phyloP scores from a whole-genome alignment of 1,140 invertebrate species.

The Coptotermes formosanus region DNA sequence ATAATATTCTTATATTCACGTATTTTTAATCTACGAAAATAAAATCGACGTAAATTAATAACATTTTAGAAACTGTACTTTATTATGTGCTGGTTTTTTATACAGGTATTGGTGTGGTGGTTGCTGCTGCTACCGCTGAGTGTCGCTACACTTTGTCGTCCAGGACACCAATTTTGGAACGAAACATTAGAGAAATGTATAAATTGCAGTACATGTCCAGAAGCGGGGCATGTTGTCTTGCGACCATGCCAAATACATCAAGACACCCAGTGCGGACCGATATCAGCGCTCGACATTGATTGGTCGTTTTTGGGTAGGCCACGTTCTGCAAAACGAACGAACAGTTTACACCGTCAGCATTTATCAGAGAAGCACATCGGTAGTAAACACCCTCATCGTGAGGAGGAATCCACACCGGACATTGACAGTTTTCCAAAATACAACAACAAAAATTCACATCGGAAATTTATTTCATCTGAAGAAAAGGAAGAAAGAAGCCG shows the following conservation, averaged over 20 bases:
- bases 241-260: constrained; percentile 62
- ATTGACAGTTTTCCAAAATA: no score
- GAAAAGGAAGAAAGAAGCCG: not conserved
- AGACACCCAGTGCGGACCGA: constrained; percentile 62
- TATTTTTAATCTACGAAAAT: no score
- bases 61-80: no score
- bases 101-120: constrained; percentile 40
- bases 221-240: constrained; percentile 53
- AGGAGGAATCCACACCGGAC: no score
- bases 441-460: no score
- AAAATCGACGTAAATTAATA: no score
- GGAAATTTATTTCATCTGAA: not conserved
- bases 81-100: no score
- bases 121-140: constrained; percentile 40
- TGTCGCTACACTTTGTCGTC: constrained; percentile 49
- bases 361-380: no score
- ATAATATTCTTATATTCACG: no score
- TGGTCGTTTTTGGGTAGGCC: constrained; percentile 51
- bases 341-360: not conserved
- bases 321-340: not conserved
- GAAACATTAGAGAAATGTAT: constrained; percentile 54
- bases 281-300: constrained; percentile 56
- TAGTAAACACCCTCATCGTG: no score
- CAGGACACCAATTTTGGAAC: constrained; percentile 57
- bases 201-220: constrained; percentile 62